Base-by-base conservation (phyloP, 2,888 invertebrate species). In the Lamellibrachia satsuma region DNA sequence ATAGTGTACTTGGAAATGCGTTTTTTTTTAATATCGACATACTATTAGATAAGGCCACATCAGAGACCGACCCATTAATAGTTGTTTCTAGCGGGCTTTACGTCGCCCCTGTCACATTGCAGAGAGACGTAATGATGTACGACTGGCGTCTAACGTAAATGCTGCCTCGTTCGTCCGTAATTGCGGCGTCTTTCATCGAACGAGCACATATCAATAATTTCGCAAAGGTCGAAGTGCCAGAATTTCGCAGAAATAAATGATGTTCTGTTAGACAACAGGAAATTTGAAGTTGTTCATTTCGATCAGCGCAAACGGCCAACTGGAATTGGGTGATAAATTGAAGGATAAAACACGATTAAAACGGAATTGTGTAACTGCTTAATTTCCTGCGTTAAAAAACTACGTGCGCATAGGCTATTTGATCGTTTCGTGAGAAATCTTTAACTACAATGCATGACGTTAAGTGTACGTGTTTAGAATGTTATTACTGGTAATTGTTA, bases 11-110 rank as follows among this genome's bases (percentile, higher is more conserved):
- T 39, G 39, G 39, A 22, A 75, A 7, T 55, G 6, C 75, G 22
- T 75, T 75, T 75, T 6, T 75, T 75, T 22, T 6, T 22, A 75
- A 22, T 75, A 75, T 22, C 75, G 22, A n/a, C n/a, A 75, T 1
- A 22, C n/a, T 75, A 6, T 75, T 75, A 39, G 15, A 75, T 75
- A 1, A 22, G 75, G 75, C 75, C 22, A 75, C 75, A 15, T 22
- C 75, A 75, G n/a, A 75, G 75, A 75, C n/a, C n/a, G 75, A 75
- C 75, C n/a, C 75, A 75, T 75, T 75, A 75, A 75, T 75, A 75
- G 55, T 55, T 55, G 55, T 9, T 9, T 7, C 55, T 55, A 55
- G 9, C 55, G 7, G 55, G 39, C 55, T 9, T 55, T 55, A 9
- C 9, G 55, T 9, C 55, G 7, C 55, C 9, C 55, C 55, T n/a